Evolutionary conservation across 2,888 invertebrate species (phyloP).

Genomic region (Malthinus flaveolus): DNA sequence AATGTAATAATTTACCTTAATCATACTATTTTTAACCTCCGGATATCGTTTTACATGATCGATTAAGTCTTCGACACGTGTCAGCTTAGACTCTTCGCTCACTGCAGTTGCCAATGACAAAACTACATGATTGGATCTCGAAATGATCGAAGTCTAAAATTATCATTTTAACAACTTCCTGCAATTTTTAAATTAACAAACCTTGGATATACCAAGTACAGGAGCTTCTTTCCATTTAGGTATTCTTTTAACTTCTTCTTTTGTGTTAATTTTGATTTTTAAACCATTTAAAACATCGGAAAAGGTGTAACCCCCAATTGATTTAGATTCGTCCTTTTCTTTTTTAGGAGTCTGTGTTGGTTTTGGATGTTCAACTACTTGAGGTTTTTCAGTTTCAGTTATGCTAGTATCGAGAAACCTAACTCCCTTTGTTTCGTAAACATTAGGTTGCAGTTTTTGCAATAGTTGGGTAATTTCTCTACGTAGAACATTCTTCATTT

Average conservation of each 20-base stretch:
- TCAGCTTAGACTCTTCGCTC: conserved; percentile 60
- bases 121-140: conserved; percentile 69
- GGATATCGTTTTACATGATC: conserved; percentile 75
- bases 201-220: conserved; percentile 39
- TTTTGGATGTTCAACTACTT: no score
- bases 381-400: background rate
- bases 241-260: conserved; percentile 42
- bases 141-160: conserved; percentile 61
- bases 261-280: conserved; percentile 48
- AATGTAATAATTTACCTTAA: conserved; percentile 60
- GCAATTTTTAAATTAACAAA: conserved; percentile 10
- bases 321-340: conserved; percentile 10
- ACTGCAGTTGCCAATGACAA: conserved; percentile 64
- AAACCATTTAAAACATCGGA: conserved; percentile 54
- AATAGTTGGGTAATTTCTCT: conserved; percentile 58
- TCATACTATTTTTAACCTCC: conserved; percentile 71
- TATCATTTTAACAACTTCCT: conserved; percentile 18
- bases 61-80: conserved; percentile 70
- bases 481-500: conserved; percentile 53
- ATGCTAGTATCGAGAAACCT: conserved; percentile 42
- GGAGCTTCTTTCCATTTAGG: conserved; percentile 56
- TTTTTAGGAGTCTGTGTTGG: background rate
- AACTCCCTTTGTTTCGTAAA: conserved; percentile 47
- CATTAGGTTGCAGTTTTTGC: conserved; percentile 55
- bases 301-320: conserved; percentile 41